These are phyloP conservation scores for Ischnura elegans DNA, from an alignment of 2,888 invertebrate species.

Conservation along the genomic window DNA sequence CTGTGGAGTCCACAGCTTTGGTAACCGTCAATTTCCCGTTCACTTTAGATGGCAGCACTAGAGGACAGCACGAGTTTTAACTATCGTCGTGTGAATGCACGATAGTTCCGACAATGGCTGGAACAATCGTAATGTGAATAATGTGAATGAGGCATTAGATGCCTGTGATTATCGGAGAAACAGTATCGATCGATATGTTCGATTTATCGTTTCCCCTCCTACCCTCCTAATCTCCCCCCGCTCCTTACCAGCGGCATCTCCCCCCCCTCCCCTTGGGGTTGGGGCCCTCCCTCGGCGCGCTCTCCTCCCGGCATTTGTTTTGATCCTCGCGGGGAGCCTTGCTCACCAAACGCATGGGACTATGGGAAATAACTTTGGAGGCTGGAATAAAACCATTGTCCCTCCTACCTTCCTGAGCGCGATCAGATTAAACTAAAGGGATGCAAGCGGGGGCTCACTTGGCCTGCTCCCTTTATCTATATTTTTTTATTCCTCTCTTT, in stretches of 20 bases:
- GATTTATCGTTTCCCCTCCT: neutral
- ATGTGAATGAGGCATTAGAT: too few species aligned
- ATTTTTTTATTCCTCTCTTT: neutral
- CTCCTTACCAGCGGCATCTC: neutral
- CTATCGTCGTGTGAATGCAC: too few species aligned
- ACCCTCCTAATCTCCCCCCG: neutral
- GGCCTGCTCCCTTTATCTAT: too few species aligned
- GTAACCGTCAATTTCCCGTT: too few species aligned
- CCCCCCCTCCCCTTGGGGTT: neutral
- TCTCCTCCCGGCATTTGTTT: conserved; percentile 38
- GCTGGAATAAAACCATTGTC: neutral
- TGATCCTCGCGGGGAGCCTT: conserved; percentile 11
- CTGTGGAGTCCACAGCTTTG: too few species aligned
- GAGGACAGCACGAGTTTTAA: too few species aligned
- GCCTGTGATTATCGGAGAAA: neutral
- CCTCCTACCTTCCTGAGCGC: neutral
- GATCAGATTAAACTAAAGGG: conserved; percentile 4
- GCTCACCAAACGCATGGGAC: neutral
- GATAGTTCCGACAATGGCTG: too few species aligned
- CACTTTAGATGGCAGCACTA: too few species aligned
- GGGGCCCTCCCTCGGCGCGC: neutral
- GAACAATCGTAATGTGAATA: too few species aligned
- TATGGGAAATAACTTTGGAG: conserved; percentile 50
- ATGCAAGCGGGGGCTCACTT: neutral
- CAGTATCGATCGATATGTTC: neutral